Evolutionary conservation across 2,113 vertebrate genomes (phyloP).

Genomic region (Barbus barbus): DNA sequence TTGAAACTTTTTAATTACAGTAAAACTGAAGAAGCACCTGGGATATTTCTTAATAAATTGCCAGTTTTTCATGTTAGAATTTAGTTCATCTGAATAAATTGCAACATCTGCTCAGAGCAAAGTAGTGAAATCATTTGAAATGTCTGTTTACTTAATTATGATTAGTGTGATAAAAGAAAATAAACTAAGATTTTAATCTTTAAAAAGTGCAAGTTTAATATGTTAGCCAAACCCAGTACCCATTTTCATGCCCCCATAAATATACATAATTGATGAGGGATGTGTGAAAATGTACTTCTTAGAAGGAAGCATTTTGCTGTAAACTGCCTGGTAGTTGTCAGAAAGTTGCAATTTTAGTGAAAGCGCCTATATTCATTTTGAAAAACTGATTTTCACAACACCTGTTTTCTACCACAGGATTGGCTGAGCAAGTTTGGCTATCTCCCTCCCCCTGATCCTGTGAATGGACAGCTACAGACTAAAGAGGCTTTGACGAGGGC

Average conservation of each 20-base stretch:
- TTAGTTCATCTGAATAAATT: not conserved
- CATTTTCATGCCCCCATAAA: not conserved
- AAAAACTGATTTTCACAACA: not conserved
- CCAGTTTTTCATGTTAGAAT: not conserved
- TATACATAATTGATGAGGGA: not conserved
- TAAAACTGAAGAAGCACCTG: not conserved
- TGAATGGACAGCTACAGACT: conserved; percentile 85
- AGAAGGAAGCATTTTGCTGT: not conserved
- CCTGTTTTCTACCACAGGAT: conserved; percentile 76
- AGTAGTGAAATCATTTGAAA: not conserved
- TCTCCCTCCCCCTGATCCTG: conserved; percentile 84
- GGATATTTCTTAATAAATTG: not conserved
- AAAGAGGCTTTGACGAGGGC: conserved; percentile 90
- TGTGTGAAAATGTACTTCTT: not conserved
- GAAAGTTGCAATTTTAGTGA: not conserved
- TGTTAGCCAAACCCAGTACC: not conserved
- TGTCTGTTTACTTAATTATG: not conserved
- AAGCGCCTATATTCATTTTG: not conserved
- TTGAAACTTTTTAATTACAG: not conserved
- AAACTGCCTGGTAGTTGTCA: not conserved
- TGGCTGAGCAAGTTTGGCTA: conserved; percentile 97
- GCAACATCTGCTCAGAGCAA: not conserved
- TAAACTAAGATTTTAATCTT: not conserved
- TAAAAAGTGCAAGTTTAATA: not conserved
- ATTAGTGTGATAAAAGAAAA: not conserved